Base-by-base conservation (phyloP, 2,113 vertebrate species). In the Hipposideros armiger region DNA sequence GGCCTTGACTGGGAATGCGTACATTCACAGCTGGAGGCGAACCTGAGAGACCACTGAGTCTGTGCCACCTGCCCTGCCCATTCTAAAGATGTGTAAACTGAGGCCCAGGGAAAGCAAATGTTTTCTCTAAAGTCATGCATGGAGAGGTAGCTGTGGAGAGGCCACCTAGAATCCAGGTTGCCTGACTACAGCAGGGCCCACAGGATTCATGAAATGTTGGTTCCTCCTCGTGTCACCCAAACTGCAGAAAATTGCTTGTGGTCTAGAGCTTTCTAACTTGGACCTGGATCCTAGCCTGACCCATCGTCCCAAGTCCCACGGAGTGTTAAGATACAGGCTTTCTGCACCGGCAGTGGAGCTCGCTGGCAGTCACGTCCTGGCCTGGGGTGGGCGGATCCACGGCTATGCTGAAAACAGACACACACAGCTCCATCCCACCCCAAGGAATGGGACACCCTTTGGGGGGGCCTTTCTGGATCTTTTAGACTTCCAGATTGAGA, bases 211-310 rank as follows among this genome's bases (percentile, higher is more conserved):
- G 56, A 87, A 90, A 95, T 78, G n/a, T 50, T 82, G 47, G 47
- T 69, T 82, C 42, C 30, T 70, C 84, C 54, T 78, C 30, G 84
- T 96, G 47, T 52, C 20, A 14, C 42, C 96, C 54, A 94, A 94
- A 85, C 60, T 70, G 22, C 45, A 72, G 88, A 76, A 90, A 96
- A 80, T 30, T 56, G 54, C 17, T 84, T 95, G 58, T 62, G 88
- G 58, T 87, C 82, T 84, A 77, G 66, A 88, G 77, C 54, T 94
- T 95, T 85, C 93, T 95, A 88, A 94, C 88, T 72, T 67, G n/a
- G 78, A 54, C 40, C 36, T 78, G 78, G 26, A 40, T 58, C 78
- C 36, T 73, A 83, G 26, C 40, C 60, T 45, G 70, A 70, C 40
- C 26, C 66, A 36, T 36, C 36, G 77, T 90, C 36, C 36, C 47